Base-by-base conservation (phyloP, 1,140 invertebrate genomes). In the Drosophila auraria region DNA sequence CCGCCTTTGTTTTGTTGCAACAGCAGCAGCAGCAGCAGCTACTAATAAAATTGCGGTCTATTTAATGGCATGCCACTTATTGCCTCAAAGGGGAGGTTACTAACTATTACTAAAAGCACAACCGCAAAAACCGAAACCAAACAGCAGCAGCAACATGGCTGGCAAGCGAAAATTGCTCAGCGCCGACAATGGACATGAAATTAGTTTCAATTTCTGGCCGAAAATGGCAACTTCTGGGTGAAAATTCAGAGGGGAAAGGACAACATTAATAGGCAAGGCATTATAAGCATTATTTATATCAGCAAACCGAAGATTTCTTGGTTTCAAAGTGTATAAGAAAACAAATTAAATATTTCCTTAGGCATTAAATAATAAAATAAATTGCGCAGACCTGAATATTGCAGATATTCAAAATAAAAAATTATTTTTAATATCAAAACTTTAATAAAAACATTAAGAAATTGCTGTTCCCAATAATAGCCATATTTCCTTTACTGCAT, bases 21-120 rank as follows among this genome's bases (percentile, higher is more conserved):
- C 75, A 60, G 23, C 20, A 20, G 27, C 27, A 6, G 27, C 27
- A 30, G 27, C 59, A 59, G 53, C 54, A 73, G 42, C 58, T 68
- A 78, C 72, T 71, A 82, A 82, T 69, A 61, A 82, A 82, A 82
- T 82, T 82, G 80, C 51, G 73, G 80, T 82, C 80, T 82, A 82
- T 77, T 76, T 77, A 82, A 72, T 82, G 80, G 79, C 73, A 82
- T 77, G 78, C 79, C 78, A 81, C 72, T 81, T 82, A 82, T 82
- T 81, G 79, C 78, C 63, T 65, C 78, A 76, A 69, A 60, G 40
- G 25, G 45, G 20, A 51, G 27, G 27, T 45, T 45, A 44, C 66
- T 53, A n/a, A n/a, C 25, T 30, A 23, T 30, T 20, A n/a, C 68
- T 20, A 71, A 71, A 71, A 56, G 63, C 40, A 38, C 30, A 47